A percentile compares a stretch with the other conserved stretches of the same genome.
phyloP scores from a whole-genome alignment of 2,888 invertebrate genomes.

The Perdita meconis region DNA sequence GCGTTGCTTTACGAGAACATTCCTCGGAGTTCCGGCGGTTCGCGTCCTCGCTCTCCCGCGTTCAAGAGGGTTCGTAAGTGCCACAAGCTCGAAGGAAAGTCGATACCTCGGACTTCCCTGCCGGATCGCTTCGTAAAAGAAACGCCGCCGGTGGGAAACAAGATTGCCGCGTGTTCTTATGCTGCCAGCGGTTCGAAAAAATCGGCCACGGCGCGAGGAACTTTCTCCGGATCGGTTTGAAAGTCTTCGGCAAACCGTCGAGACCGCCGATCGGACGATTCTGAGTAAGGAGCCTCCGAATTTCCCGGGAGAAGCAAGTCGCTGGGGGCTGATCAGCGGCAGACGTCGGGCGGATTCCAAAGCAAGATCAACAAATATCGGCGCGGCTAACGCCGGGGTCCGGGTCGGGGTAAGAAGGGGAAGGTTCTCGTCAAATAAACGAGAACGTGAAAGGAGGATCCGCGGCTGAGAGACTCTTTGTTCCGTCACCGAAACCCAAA shows the following conservation, averaged over 20 bases:
- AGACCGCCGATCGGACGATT: background rate
- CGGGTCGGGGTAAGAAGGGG: constrained; percentile 1
- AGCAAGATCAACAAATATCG: constrained; percentile 62
- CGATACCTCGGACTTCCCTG: constrained; percentile 46
- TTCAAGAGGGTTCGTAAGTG: constrained; percentile 40
- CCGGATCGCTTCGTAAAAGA: constrained; percentile 52
- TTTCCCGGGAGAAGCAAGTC: constrained; percentile 16
- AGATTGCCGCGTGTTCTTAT: constrained; percentile 17
- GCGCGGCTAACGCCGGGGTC: background rate
- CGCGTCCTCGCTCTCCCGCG: constrained; percentile 34
- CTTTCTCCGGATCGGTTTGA: constrained; percentile 21
- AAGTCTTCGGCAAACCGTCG: constrained; percentile 4
- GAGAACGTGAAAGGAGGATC: constrained; percentile 53
- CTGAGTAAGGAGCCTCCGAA: constrained; percentile 3
- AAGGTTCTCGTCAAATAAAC: constrained; percentile 55
- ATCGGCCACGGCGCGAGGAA: constrained; percentile 8
- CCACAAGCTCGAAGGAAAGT: constrained; percentile 46
- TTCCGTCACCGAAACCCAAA: constrained; percentile 75
- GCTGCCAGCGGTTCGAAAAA: background rate
- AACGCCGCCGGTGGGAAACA: constrained; percentile 47
- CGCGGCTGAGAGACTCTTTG: constrained; percentile 69
- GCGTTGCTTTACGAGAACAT: constrained; percentile 51
- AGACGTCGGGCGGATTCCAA: constrained; percentile 32
- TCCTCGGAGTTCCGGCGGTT: constrained; percentile 50
- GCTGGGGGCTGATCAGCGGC: constrained; percentile 14